Conservation (phyloP, 2,888 invertebrate species). For the Lasioglossum marginatum region DNA sequence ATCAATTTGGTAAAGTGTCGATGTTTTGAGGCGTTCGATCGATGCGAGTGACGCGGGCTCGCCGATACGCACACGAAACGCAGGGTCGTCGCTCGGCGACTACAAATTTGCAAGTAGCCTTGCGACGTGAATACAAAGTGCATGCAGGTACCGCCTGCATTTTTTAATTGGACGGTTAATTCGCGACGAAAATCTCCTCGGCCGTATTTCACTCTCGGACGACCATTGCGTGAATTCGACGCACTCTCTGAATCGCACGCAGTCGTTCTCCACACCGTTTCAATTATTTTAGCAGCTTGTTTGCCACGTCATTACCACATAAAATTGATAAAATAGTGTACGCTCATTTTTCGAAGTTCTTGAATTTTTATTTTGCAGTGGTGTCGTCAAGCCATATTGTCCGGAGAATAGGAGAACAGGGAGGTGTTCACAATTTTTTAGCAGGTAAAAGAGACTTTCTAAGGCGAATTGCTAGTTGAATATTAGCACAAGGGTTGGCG, state of each 20-base stretch:
- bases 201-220: not conserved
- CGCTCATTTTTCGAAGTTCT: not conserved
- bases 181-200: not conserved
- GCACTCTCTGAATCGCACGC: not conserved
- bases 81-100: constrained; percentile 2
- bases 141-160: not conserved
- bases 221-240: not conserved
- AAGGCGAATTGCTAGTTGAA: not conserved
- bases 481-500: not conserved
- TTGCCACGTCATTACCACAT: not conserved
- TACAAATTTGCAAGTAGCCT: constrained; percentile 61
- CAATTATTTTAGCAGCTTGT: not conserved
- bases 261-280: not conserved
- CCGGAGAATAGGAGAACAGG: too few relatives aligned
- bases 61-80: not conserved
- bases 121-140: constrained; percentile 42
- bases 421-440: not conserved
- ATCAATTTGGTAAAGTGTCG: not conserved
- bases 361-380: not conserved
- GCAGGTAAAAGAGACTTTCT: not conserved
- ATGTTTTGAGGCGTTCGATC: not conserved
- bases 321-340: not conserved
- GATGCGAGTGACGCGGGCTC: constrained; percentile 27
- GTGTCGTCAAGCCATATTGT: not conserved
- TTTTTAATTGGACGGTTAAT: constrained; percentile 46